Conservation (phyloP, 2,797 vertebrate genomes). For the Streptopelia turtur region DNA sequence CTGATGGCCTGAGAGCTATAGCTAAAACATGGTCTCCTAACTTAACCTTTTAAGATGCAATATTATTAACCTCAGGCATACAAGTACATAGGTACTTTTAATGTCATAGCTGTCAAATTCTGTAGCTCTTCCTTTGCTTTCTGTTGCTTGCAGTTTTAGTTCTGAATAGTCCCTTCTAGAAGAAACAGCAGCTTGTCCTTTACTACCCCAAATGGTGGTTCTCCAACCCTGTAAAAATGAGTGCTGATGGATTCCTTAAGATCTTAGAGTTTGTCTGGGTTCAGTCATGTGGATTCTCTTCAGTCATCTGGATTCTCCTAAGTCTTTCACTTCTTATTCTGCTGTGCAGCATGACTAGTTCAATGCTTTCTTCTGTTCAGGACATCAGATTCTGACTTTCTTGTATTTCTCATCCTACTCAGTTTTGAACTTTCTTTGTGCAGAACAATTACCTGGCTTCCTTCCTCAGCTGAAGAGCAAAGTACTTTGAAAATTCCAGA, state of each 20-base stretch:
- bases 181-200: background rate
- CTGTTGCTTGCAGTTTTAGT: background rate
- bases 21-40: background rate
- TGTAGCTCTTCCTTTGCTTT: background rate
- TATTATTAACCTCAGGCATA: background rate
- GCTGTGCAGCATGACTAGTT: background rate
- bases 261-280: background rate
- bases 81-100: background rate
- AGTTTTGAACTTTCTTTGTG: background rate
- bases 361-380: background rate
- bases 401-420: background rate
- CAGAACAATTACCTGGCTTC: background rate
- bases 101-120: constrained; percentile 1
- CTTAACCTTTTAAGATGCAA: background rate
- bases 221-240: background rate
- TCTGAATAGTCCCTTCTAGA: background rate
- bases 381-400: background rate
- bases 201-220: background rate
- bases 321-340: background rate
- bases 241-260: background rate
- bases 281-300: background rate
- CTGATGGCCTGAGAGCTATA: background rate
- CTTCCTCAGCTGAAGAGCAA: background rate
- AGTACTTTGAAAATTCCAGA: background rate
- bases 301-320: background rate